These are phyloP conservation scores for Urophycis tenuis DNA, from an alignment of 2,797 vertebrate genomes.

Conservation along the genomic window DNA sequence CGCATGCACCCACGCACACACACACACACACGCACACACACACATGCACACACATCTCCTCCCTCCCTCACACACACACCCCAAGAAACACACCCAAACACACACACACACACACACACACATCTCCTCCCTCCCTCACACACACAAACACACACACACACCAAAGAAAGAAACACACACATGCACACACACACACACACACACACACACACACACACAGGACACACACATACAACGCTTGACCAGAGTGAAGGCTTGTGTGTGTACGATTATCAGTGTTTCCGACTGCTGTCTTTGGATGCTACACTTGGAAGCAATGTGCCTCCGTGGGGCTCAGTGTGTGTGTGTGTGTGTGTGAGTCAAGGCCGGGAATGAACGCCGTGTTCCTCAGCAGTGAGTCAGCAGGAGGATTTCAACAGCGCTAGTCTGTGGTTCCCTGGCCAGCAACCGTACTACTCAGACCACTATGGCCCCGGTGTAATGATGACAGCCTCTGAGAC, in stretches of 20 bases:
- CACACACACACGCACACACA: no score
- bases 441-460: constrained; percentile 24
- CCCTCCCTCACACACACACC: no score
- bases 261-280: constrained; percentile 2
- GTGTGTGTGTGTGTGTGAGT: constrained; percentile 24
- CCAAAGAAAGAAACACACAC: not conserved
- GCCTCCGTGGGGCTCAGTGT: constrained; percentile 23
- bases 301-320: constrained; percentile 14
- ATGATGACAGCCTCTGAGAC: constrained; percentile 28
- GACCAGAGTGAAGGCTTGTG: not conserved
- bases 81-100: no score
- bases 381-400: constrained; percentile 48
- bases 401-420: constrained; percentile 42
- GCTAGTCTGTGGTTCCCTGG: constrained; percentile 46
- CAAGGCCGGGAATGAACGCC: constrained; percentile 27
- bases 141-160: no score
- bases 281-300: constrained; percentile 49
- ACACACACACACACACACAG: no score
- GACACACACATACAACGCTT: not conserved
- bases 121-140: no score
- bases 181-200: not conserved
- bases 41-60: not conserved
- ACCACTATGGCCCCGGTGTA: constrained; percentile 31
- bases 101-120: not conserved
- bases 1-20: no score